A percentile compares a stretch with the other conserved stretches of the same genome.
phyloP scores from a whole-genome alignment of 2,113 vertebrate species.

The Marcusenius ussheri region DNA sequence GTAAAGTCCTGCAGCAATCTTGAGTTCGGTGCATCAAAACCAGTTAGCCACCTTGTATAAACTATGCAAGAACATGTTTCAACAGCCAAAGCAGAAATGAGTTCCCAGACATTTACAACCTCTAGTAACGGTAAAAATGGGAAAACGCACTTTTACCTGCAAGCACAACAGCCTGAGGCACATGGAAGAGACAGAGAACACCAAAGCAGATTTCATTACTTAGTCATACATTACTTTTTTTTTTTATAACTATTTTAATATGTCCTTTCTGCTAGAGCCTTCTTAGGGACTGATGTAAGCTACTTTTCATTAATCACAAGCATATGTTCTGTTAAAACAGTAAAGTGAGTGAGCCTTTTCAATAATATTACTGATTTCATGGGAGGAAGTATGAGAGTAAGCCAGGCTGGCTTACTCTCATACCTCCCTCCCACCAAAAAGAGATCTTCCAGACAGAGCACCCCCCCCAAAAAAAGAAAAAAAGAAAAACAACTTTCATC shows the following conservation, averaged over 20 bases:
- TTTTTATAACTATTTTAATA: neutral
- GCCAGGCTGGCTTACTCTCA: neutral
- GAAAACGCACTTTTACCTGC: neutral
- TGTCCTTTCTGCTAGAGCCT: neutral
- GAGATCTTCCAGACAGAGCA: neutral
- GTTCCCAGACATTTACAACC: neutral
- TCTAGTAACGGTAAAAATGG: neutral
- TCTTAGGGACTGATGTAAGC: neutral
- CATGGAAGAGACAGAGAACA: neutral
- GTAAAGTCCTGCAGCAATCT: neutral
- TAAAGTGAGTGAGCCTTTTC: neutral
- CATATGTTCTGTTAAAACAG: neutral
- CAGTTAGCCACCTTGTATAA: neutral
- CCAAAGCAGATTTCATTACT: neutral
- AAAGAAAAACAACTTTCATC: neutral
- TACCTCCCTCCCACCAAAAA: too few relatives aligned
- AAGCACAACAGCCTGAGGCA: neutral
- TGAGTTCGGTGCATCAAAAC: neutral
- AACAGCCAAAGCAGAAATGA: neutral
- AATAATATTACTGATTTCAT: neutral
- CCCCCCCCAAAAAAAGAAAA: neutral
- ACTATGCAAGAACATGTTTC: neutral
- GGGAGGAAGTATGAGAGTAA: too few relatives aligned
- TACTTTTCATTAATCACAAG: neutral
- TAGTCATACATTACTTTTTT: neutral